Evolutionary conservation across 2,797 vertebrate species (phyloP).

Genomic region (Notolepis coatsorum): DNA sequence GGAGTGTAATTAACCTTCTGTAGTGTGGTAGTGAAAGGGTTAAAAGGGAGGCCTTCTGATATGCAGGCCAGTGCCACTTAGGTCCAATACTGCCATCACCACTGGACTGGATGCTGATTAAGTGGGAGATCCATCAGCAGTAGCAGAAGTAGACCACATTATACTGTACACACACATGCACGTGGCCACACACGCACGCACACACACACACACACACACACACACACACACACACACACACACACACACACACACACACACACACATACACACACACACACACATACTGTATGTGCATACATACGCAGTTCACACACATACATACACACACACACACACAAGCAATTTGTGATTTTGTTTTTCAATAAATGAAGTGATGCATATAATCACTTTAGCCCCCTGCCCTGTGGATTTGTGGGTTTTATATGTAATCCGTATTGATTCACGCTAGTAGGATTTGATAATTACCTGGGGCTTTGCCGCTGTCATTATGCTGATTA

Average conservation of each 20-base stretch:
- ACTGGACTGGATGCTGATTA: no score
- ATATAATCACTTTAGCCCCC: slow-evolving; percentile 34
- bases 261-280: slow-evolving; percentile 9
- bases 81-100: no score
- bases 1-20: no score
- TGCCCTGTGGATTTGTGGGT: slow-evolving; percentile 33
- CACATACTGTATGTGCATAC: slow-evolving; percentile 12
- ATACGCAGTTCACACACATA: slow-evolving; percentile 14
- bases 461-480: slow-evolving; percentile 12
- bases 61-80: no score
- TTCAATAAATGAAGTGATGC: slow-evolving; percentile 36
- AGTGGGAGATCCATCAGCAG: no score
- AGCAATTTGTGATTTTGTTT: slow-evolving; percentile 19
- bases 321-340: neutral
- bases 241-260: slow-evolving; percentile 3
- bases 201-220: neutral
- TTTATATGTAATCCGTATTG: slow-evolving; percentile 51
- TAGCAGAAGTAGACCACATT: no score
- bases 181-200: no score
- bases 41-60: no score
- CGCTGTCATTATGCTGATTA: slow-evolving; percentile 35
- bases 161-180: no score
- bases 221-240: neutral
- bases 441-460: slow-evolving; percentile 22
- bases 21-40: no score